These are phyloP conservation scores for Manis javanica DNA, from an alignment of 2,797 vertebrate species.

Conservation along the genomic window DNA sequence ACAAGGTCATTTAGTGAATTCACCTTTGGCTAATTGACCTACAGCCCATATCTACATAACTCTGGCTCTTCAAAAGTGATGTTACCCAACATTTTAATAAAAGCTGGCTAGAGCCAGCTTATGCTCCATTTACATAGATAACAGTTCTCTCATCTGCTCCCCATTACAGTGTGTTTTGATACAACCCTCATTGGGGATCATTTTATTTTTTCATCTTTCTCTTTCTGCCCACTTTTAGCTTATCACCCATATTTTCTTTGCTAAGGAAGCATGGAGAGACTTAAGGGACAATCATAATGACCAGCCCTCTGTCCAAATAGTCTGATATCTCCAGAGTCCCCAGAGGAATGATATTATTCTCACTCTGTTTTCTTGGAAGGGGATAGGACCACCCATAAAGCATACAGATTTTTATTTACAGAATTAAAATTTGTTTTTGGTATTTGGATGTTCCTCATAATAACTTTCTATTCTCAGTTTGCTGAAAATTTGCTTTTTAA, in stretches of 20 bases:
- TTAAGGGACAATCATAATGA: not conserved
- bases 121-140: not conserved
- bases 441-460: constrained; percentile 5
- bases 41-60: not conserved
- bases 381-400: not conserved
- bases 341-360: not conserved
- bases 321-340: not conserved
- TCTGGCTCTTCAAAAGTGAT: not conserved
- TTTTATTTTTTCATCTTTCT: not conserved
- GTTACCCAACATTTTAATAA: constrained; percentile 50
- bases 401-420: not conserved
- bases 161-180: not conserved
- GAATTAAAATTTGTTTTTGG: not conserved
- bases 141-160: not conserved
- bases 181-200: not conserved
- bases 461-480: constrained; percentile 48
- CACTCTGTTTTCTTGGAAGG: not conserved
- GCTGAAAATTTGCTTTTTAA: constrained; percentile 59
- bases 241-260: not conserved
- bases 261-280: not conserved
- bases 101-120: not conserved
- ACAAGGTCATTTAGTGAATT: constrained; percentile 28
- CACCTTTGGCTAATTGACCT: constrained; percentile 24
- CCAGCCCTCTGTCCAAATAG: not conserved
- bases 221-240: not conserved